Evolutionary conservation across 2,113 vertebrate species (phyloP).

Genomic region (Pelmatolapia mariae): DNA sequence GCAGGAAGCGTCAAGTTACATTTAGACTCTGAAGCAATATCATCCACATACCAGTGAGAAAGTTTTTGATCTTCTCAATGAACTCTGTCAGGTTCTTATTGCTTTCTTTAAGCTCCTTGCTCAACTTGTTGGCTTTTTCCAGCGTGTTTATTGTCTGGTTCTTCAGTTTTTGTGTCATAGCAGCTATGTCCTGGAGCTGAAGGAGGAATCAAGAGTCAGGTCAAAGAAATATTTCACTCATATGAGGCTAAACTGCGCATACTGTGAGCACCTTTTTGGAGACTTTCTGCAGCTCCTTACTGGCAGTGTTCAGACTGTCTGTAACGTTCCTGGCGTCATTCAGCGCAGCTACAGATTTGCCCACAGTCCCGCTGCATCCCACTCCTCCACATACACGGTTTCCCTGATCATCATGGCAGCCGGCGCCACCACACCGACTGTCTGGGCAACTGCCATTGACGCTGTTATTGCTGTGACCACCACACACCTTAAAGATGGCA

Average conservation of each 20-base stretch:
- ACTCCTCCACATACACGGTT: slow-evolving; percentile 67
- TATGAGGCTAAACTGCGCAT: too few species aligned
- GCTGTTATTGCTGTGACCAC: slow-evolving; percentile 46
- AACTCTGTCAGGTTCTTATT: slow-evolving; percentile 76
- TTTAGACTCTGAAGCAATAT: neutral
- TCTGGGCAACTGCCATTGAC: slow-evolving; percentile 63
- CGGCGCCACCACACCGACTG: slow-evolving; percentile 74
- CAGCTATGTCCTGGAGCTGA: slow-evolving; percentile 75
- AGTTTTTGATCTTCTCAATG: slow-evolving; percentile 79
- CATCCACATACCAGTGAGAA: slow-evolving; percentile 74
- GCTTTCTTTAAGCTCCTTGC: slow-evolving; percentile 66
- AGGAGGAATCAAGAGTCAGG: neutral
- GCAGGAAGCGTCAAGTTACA: neutral
- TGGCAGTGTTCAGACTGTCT: slow-evolving; percentile 54
- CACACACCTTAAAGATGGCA: slow-evolving; percentile 64
- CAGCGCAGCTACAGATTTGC: slow-evolving; percentile 62
- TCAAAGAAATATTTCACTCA: neutral
- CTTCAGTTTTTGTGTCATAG: slow-evolving; percentile 69
- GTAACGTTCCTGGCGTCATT: slow-evolving; percentile 45
- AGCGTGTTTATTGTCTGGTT: slow-evolving; percentile 65
- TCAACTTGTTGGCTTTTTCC: slow-evolving; percentile 67
- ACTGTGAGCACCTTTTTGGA: slow-evolving; percentile 69
- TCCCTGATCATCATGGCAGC: slow-evolving; percentile 68
- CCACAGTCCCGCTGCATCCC: slow-evolving; percentile 72
- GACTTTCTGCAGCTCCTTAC: slow-evolving; percentile 62